Evolutionary conservation across 1,140 invertebrate species (phyloP), one percentile per base, ranked within the genome.

Genomic region (Nasonia vitripennis): DNA sequence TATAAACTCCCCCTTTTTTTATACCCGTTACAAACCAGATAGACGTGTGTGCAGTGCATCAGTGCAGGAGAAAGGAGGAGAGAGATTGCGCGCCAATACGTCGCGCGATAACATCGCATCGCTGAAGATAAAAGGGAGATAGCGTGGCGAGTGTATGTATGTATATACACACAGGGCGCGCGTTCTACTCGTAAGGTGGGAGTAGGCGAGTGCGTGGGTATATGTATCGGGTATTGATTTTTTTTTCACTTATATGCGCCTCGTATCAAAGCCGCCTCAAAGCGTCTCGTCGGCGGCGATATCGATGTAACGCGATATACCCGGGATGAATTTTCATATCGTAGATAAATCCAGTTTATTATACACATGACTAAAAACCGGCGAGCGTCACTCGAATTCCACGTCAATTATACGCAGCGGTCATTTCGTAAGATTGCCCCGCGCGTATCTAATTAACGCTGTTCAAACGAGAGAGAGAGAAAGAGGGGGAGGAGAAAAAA

Each of bases 101-200:
- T 1, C 14, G 9, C 14, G 9, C 37, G 71, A 62, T 82, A 55
- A 17, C n/a, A 51, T 75, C 71, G 31, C 41, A n/a, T 6, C 68
- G 70, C 27, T 20, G 37, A 27, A 68, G 73, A 83, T 83, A 78
- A 83, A 62, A 77, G 55, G 2, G n/a, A 68, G 81, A 77, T 83
- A 83, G 37, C 31, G 2, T 1, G 23, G 34, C 80, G 14, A 62
- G 37, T 71, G 12, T 71, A 23, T 71, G 7, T 31, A 23, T 71
- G 12, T 71, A 23, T 71, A 23, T 31, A 23, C 20, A 4, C 20
- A 17, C 34, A 20, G 17, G 4, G 78, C 10, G 10, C 17, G 9
- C 17, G 45, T 41, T 62, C 17, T 27, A 27, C 1, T 62, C 20
- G 55, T n/a, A 62, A 62, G 17, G 55, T 62, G 55, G 55, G 20